Base-by-base conservation (phyloP, 2,888 invertebrate species). In the Drosophila rubida region DNA sequence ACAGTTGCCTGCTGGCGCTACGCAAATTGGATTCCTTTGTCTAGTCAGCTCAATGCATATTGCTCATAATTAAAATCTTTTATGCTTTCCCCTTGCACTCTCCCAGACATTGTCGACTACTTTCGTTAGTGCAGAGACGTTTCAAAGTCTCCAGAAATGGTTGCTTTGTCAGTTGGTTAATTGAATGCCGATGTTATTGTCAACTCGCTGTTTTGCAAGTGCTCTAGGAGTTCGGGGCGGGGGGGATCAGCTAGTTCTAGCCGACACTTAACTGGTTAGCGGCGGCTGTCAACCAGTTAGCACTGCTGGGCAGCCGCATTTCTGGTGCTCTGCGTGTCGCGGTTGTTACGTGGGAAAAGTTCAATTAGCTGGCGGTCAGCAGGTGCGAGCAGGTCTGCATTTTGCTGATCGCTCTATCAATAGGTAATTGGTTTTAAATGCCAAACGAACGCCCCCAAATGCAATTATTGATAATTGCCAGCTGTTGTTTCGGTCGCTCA, bases 341-440 rank as follows among this genome's bases (percentile, higher is more conserved):
- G 19, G 8, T 65, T 45, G 35, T 37, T 23, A 54, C 46, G 50
- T 53, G 14, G 42, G 6, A 25, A 54, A 25, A 54, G 39, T 46
- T 57, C 58, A 72, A 59, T 63, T 58, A 57, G 64, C 30, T 50
- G 46, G 39, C 14, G 57, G 54, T 70, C 71, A 58, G 68, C 65
- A 58, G 74, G 58, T 63, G 69, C 45, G 41, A 45, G 44, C 37
- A 32, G 57, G 35, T 44, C 23, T 32, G 55, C 45, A 45, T 45
- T 35, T 23, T n/a, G n/a, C n/a, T n/a, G 23, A 42, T 46, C 64
- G 48, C 59, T 65, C 70, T 60, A 70, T 66, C 54, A 69, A 78
- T 78, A 54, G 62, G 35, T 84, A 85, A 79, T 79, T 79, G 82
- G 53, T 71, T 67, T 78, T 74, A 71, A 74, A 76, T 74, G 61